Evolutionary conservation across 2,888 invertebrate genomes (phyloP).

Genomic region (Lycocerus yunnanus): DNA sequence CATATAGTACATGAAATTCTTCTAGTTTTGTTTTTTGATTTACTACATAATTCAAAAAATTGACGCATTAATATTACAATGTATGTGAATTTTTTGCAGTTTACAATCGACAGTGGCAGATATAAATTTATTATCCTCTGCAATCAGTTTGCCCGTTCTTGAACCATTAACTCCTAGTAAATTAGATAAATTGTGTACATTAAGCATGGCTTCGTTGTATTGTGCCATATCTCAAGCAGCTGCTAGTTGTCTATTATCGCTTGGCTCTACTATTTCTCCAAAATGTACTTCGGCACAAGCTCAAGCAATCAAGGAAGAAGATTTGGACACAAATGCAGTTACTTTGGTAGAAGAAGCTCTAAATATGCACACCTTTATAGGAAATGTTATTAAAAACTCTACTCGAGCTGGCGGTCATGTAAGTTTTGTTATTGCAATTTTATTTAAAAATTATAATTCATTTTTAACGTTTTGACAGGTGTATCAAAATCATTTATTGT

Average conservation of each 20-base stretch:
- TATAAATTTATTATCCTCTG: conserved; percentile 80
- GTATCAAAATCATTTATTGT: conserved; percentile 86
- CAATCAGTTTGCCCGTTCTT: conserved; percentile 82
- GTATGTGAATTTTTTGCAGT: conserved; percentile 56
- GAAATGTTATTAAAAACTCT: conserved; percentile 79
- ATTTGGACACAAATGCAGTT: conserved; percentile 78
- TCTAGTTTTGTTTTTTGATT: background rate
- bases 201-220: conserved; percentile 84
- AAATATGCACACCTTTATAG: conserved; percentile 82
- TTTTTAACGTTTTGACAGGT: conserved; percentile 61
- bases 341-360: conserved; percentile 86
- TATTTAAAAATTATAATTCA: background rate
- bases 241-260: conserved; percentile 64
- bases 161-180: conserved; percentile 88
- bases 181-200: conserved; percentile 77
- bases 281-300: conserved; percentile 58
- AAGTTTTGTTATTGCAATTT: conserved; percentile 51
- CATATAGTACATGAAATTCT: too few species aligned
- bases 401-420: conserved; percentile 88
- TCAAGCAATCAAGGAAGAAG: conserved; percentile 65
- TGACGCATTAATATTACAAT: background rate
- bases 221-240: conserved; percentile 76
- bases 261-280: conserved; percentile 62
- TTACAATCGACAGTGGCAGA: conserved; percentile 82
- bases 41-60: background rate